A percentile compares a stretch with the other conserved stretches of the same genome.
Conservation (phyloP, 2,113 vertebrate species). For the Zosterops lateralis region DNA sequence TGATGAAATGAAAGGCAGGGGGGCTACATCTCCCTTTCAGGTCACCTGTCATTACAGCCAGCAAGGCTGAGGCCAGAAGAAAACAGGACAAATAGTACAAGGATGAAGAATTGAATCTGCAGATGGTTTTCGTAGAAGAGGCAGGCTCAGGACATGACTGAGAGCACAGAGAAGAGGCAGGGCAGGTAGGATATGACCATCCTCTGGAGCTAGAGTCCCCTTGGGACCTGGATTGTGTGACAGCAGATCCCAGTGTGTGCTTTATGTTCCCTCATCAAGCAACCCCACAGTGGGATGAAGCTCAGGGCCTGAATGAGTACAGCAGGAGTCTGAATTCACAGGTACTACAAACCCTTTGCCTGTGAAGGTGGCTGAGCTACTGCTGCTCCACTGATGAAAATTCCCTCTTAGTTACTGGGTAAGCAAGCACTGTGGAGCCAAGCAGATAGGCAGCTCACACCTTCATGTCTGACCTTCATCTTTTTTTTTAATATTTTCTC, state of each 20-base stretch:
- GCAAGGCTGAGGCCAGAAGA: background rate
- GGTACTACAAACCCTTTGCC: background rate
- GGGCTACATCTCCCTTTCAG: background rate
- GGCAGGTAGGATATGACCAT: background rate
- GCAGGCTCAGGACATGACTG: background rate
- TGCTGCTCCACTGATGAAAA: background rate
- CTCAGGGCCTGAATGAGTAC: background rate
- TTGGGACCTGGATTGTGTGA: background rate
- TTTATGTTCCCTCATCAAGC: background rate
- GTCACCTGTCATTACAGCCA: background rate
- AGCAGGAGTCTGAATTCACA: background rate
- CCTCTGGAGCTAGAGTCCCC: rapidly evolving
- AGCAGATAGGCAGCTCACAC: rapidly evolving
- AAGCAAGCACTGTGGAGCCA: background rate
- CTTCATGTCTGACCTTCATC: background rate
- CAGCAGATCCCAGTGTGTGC: background rate
- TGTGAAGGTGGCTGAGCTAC: background rate
- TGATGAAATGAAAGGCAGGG: background rate
- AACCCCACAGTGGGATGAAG: background rate
- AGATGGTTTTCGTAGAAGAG: background rate
- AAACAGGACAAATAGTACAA: background rate
- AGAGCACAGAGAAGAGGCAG: background rate
- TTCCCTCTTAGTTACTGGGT: background rate
- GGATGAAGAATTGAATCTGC: background rate
- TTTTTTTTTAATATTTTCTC: background rate